phyloP scores from a whole-genome alignment of 2,888 invertebrate species.

The Eupithecia exiguata region DNA sequence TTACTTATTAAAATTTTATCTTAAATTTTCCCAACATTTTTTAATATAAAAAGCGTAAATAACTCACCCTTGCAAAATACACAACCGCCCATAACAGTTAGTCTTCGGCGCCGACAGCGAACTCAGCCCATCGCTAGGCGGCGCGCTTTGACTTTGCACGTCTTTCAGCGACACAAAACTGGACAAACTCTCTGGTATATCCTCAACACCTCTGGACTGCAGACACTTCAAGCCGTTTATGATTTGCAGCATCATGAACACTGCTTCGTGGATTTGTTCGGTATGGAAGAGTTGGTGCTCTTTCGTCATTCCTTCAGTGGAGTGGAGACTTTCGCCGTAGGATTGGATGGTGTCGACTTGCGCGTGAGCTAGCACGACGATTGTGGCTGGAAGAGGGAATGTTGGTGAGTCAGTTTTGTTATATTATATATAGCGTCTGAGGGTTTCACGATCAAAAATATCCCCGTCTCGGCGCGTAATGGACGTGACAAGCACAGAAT shows the following conservation, averaged over 20 bases:
- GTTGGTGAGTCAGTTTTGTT: conserved; percentile 12
- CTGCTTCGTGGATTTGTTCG: conserved; percentile 86
- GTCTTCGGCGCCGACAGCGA: conserved; percentile 80
- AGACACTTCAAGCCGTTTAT: conserved; percentile 92
- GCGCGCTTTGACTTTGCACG: conserved; percentile 62
- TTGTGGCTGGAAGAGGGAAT: conserved; percentile 85
- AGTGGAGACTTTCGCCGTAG: conserved; percentile 86
- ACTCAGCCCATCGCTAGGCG: conserved; percentile 72
- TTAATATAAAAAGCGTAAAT: not conserved
- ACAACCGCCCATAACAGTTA: conserved; percentile 85
- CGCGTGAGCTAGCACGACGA: conserved; percentile 89
- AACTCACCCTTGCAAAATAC: conserved; percentile 89
- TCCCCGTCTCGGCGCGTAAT: not conserved
- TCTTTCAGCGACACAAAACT: conserved; percentile 90
- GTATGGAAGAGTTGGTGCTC: conserved; percentile 76
- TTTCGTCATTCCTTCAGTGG: conserved; percentile 76
- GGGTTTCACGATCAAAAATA: not conserved
- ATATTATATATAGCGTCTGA: not conserved
- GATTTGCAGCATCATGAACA: conserved; percentile 91
- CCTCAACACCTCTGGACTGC: conserved; percentile 92
- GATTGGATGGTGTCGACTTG: conserved; percentile 90
- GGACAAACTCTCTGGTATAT: conserved; percentile 87
- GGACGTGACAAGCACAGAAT: not conserved
- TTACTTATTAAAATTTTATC: not conserved
- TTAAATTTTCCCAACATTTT: not conserved